Base-by-base conservation (phyloP, 2,113 vertebrate species). In the Anoplopoma fimbria region DNA sequence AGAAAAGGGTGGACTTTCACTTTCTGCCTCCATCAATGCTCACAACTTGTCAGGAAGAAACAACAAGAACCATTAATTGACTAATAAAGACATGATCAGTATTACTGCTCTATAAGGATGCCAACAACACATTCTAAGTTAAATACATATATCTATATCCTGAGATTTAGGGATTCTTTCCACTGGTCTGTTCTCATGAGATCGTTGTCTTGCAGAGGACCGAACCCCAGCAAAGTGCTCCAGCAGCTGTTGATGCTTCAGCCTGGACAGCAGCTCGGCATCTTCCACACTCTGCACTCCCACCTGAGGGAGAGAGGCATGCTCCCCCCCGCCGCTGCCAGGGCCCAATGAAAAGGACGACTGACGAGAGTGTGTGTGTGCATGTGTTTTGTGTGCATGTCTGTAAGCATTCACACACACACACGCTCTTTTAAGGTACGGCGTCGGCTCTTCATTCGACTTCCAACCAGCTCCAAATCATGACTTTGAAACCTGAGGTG, bases 151-250 rank as follows among this genome's bases (percentile, higher is more conserved):
- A n/a, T n/a, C n/a, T n/a, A n/a, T n/a, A n/a, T n/a, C n/a, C n/a
- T n/a, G n/a, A n/a, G n/a, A n/a, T n/a, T n/a, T n/a, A n/a, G n/a
- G n/a, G 38, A 42, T 49, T 25, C 27, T 29, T 40, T 53, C 2
- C 10, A 21, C 12, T 9, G 1, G 38, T 6, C 7, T 29, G 19
- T 3, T 64, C 23, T 23, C 31, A 60, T 34, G 21, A 0, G 2
- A 23, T 19, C 7, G 42, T 58, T 83, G 47, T 87, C 2, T 75
- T 72, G 10, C 92, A 99, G 98, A 85, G 98, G 98, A 1, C 98
- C 98, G 4, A 99, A 98, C 93, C 98, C 98, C 70, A 99, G 97
- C 93, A 99, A 97, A 81, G 94, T 99, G 69, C 91, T 99, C 45
- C 97, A 99, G 90, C 98, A 99, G 91, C 89, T 99, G 77, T 74